Conservation (phyloP, 2,113 vertebrate species). For the Callipepla californica region DNA sequence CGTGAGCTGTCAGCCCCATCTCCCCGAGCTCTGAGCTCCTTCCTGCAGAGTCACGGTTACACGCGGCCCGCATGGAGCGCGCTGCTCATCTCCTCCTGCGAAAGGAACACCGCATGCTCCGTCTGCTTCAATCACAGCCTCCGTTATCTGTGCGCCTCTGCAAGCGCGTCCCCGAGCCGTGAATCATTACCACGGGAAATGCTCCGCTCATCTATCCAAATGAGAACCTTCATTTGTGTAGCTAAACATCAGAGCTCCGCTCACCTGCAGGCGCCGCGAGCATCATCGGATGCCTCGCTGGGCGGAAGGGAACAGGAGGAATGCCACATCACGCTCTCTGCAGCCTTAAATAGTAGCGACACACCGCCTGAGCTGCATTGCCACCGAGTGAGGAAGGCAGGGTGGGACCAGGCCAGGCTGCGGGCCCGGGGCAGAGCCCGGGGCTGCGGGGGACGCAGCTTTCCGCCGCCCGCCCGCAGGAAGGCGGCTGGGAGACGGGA, state of each 20-base stretch:
- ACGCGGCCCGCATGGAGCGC: background rate
- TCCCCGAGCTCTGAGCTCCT: background rate
- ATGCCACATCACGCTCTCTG: background rate
- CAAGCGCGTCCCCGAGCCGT: background rate
- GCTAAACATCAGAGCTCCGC: constrained; percentile 6
- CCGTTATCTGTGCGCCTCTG: background rate
- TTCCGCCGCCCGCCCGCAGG: no score
- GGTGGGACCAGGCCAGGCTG: no score
- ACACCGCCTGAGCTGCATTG: background rate
- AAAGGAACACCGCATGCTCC: background rate
- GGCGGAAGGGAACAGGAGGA: rapidly evolving
- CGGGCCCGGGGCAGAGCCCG: no score
- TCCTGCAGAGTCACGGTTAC: background rate
- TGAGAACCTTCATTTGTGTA: constrained; percentile 8
- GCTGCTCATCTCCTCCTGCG: background rate
- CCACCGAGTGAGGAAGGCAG: no score
- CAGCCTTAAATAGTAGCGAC: background rate
- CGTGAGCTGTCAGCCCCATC: background rate
- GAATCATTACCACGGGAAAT: constrained; percentile 7
- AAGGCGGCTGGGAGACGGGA: no score
- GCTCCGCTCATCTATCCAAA: background rate
- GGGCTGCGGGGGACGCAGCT: no score
- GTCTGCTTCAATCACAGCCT: rapidly evolving
- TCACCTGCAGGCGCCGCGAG: background rate
- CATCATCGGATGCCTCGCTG: background rate